Evolutionary conservation across 2,113 vertebrate genomes (phyloP), one percentile per base, ranked within the genome.

Genomic region (Stigmatopora argus): DNA sequence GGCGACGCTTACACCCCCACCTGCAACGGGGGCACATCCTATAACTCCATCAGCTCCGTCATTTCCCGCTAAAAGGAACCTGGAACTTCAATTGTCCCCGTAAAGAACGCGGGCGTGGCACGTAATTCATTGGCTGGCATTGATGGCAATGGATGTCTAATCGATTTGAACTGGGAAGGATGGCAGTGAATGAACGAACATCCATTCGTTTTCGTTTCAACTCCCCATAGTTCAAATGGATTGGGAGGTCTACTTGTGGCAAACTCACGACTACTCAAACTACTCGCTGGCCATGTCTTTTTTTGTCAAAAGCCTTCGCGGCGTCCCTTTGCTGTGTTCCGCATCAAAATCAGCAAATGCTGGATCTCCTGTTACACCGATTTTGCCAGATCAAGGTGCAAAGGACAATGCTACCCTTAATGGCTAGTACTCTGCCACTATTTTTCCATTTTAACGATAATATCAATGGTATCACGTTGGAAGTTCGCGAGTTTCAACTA

Each of bases 41-140:
- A 98, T 59, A 98, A 98, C 85, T 99, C 97, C 0, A 97, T 99
- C 86, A 98, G 96, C 85, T 99, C 97, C 0, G 96, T 98, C 57
- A 89, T 98, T 65, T 99, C 97, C 55, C 93, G 96, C 85, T 99
- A 92, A 94, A 31, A 51, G 18, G 5, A 7, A 9, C 3, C 19
- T 11, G 9, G 13, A 53, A 4, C 10, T 11, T 14, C 15, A 23
- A 15, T 55, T 55, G 13, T 21, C 52, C 52, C 52, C 13, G 4
- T 26, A 31, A 23, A 31, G 53, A 5, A 31, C 6, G 23, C 14
- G 38, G 38, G 21, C 23, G 19, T 3, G 51, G 9, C 19, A 19
- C 51, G 13, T 53, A 19, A 23, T 31, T 31, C 26, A 31, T 31
- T 31, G 26, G 26, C 51, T 48, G 46, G 14, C 46, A 4, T 13